These are phyloP conservation scores for Amblyornis subalaris DNA, from an alignment of 2,113 vertebrate species.

Conservation along the genomic window DNA sequence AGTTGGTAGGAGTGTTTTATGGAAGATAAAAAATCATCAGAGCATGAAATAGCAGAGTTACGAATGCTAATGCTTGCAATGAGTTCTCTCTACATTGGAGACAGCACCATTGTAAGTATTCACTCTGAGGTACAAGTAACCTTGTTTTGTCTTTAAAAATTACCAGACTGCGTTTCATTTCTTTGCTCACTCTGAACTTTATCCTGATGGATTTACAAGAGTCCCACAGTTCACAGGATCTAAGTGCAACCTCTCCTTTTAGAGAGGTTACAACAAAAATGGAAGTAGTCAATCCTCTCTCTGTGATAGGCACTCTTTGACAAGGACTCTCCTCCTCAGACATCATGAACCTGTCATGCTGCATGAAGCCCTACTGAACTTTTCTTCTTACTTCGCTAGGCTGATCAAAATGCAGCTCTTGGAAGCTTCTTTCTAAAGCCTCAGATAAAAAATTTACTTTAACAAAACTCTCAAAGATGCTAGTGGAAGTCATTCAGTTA, in stretches of 20 bases:
- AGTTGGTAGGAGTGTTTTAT: not conserved
- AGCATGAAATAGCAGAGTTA: not conserved
- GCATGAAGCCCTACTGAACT: not conserved
- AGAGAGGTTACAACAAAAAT: not conserved
- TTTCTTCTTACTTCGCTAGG: not conserved
- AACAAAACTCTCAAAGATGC: not conserved
- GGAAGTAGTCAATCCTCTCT: not conserved
- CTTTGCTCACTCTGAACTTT: not conserved
- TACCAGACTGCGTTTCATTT: not conserved
- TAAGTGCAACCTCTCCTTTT: not conserved
- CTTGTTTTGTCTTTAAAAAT: not conserved
- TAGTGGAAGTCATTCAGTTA: not conserved
- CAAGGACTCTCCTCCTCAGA: not conserved
- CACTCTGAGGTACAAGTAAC: not conserved
- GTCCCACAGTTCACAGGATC: not conserved
- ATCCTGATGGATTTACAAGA: not conserved
- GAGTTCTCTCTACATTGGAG: not conserved
- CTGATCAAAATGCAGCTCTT: not conserved
- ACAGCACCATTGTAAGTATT: not conserved
- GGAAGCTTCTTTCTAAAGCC: not conserved
- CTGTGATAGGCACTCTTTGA: not conserved
- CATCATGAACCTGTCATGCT: not conserved
- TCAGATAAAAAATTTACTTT: not conserved
- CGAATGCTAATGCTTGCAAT: rapidly evolving
- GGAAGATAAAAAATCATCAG: not conserved